Evolutionary conservation across 2,888 invertebrate genomes (phyloP).

Genomic region (Epirrita christyi): DNA sequence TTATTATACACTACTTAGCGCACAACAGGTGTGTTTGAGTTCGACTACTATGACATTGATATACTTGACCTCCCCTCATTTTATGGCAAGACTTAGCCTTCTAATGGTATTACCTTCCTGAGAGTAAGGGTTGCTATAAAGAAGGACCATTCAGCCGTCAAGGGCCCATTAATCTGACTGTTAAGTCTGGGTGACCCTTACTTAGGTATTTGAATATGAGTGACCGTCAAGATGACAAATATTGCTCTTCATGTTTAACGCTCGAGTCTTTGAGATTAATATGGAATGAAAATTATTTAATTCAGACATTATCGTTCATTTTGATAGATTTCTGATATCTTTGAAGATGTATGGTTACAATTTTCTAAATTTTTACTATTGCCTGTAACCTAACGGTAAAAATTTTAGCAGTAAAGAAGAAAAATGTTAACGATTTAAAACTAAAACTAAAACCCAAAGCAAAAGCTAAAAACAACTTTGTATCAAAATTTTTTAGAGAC

Average conservation of each 20-base stretch:
- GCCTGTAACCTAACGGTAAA: too few species aligned
- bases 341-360: too few species aligned
- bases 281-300: slow-evolving; percentile 3
- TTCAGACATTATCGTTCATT: neutral
- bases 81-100: slow-evolving; percentile 19
- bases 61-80: slow-evolving; percentile 17
- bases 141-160: slow-evolving; percentile 26
- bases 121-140: slow-evolving; percentile 35
- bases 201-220: slow-evolving; percentile 12
- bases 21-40: too few species aligned
- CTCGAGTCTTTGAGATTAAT: too few species aligned
- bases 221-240: slow-evolving; percentile 16
- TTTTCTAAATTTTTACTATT: too few species aligned
- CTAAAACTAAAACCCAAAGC: too few species aligned
- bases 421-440: too few species aligned
- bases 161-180: slow-evolving; percentile 27
- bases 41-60: neutral
- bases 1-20: too few species aligned
- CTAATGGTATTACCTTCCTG: slow-evolving; percentile 28
- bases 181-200: slow-evolving; percentile 25
- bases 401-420: too few species aligned
- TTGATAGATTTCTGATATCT: too few species aligned
- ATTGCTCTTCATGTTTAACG: neutral
- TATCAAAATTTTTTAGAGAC: too few species aligned
- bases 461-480: too few species aligned